Conservation (phyloP, 1,140 invertebrate species). For the Samia ricini region DNA sequence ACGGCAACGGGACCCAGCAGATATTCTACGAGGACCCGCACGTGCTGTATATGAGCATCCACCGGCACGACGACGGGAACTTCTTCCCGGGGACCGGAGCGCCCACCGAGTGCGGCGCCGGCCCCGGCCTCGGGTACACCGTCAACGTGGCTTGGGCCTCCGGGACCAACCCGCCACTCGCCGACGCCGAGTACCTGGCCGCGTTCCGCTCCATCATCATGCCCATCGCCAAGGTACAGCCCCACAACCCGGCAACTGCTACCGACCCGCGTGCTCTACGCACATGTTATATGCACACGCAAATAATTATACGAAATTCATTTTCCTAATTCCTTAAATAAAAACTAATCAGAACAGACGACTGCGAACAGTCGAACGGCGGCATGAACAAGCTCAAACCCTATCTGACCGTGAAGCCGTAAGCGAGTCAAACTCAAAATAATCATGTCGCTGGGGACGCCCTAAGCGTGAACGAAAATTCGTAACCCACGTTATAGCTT, state of each 20-base stretch:
- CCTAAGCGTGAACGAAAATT: too few relatives aligned
- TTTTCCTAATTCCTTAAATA: too few relatives aligned
- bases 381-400: too few relatives aligned
- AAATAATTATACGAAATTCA: too few relatives aligned
- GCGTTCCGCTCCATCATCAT: slow-evolving; percentile 96
- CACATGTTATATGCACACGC: background rate
- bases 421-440: too few relatives aligned
- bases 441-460: too few relatives aligned
- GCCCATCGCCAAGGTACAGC: slow-evolving; percentile 88
- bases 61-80: slow-evolving; percentile 99
- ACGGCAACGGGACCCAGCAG: slow-evolving; percentile 99
- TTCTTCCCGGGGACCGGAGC: slow-evolving; percentile 99
- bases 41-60: slow-evolving; percentile 97
- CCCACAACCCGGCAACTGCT: background rate
- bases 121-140: slow-evolving; percentile 95
- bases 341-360: too few relatives aligned
- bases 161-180: slow-evolving; percentile 93
- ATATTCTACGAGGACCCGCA: slow-evolving; percentile 98
- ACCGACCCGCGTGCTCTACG: background rate
- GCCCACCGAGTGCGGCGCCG: slow-evolving; percentile 93
- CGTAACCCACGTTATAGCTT: too few relatives aligned
- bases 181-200: slow-evolving; percentile 98
- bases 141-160: slow-evolving; percentile 98
- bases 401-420: too few relatives aligned
- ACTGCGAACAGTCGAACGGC: too few relatives aligned